Evolutionary conservation across 2,888 invertebrate species (phyloP).

Genomic region (Drosophila melanocephala): DNA sequence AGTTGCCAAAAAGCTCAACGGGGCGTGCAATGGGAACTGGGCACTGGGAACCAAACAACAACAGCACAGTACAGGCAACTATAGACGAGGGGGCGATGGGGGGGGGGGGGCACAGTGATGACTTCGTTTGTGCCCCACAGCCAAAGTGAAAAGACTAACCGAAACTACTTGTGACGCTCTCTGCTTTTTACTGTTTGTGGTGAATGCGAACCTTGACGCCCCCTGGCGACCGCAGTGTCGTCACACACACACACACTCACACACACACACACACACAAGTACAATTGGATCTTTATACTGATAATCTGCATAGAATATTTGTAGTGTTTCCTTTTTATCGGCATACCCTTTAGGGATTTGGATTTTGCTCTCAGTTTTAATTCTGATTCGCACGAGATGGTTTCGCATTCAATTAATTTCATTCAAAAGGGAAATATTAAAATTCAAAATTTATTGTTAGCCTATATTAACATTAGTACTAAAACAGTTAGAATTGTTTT

Average conservation of each 20-base stretch:
- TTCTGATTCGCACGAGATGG: slow-evolving; percentile 23
- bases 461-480: not conserved
- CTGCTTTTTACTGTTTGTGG: slow-evolving; percentile 11
- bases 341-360: slow-evolving; percentile 11
- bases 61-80: not conserved
- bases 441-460: not conserved
- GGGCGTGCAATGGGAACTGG: slow-evolving; percentile 52
- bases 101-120: slow-evolving; percentile 26
- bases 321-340: slow-evolving; percentile 6
- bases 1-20: slow-evolving; percentile 64
- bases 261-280: not conserved
- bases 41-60: slow-evolving; percentile 21
- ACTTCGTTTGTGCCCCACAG: slow-evolving; percentile 39
- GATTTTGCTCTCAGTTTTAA: not conserved
- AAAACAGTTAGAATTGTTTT: not conserved
- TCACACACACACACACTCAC: slow-evolving; percentile 8
- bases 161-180: slow-evolving; percentile 49
- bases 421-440: not conserved
- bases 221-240: slow-evolving; percentile 48
- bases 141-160: slow-evolving; percentile 49
- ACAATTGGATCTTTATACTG: slow-evolving; percentile 12
- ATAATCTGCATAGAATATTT: slow-evolving; percentile 43
- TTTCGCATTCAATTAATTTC: not conserved
- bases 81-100: not conserved
- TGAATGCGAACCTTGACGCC: slow-evolving; percentile 49